A percentile compares a stretch with the other conserved stretches of the same genome.
phyloP scores from a whole-genome alignment of 2,797 vertebrate genomes.

The Micromesistius poutassou region DNA sequence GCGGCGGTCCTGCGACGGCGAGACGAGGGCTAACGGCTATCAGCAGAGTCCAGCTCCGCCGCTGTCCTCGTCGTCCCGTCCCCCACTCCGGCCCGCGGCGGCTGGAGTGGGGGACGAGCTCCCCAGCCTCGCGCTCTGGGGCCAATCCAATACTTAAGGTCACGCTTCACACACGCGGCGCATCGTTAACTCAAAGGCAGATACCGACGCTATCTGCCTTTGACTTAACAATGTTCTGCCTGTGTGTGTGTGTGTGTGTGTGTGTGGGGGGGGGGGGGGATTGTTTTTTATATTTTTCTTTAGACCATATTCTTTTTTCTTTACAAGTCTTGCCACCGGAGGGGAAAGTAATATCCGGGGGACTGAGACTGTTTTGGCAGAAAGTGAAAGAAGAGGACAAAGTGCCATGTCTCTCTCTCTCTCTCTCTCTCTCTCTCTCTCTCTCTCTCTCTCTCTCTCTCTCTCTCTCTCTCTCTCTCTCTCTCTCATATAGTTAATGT shows the following conservation, averaged over 20 bases:
- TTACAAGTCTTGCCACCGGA: not conserved
- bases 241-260: not conserved
- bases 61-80: not conserved
- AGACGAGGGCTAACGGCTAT: slow-evolving; percentile 21
- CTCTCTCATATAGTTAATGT: too few relatives aligned
- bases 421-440: slow-evolving; percentile 9
- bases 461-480: slow-evolving; percentile 2
- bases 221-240: not conserved
- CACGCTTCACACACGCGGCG: not conserved
- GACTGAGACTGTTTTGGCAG: not conserved
- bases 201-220: not conserved
- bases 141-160: not conserved
- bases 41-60: slow-evolving; percentile 43
- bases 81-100: not conserved
- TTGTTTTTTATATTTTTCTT: not conserved
- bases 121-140: not conserved
- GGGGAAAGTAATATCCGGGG: slow-evolving; percentile 2
- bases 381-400: slow-evolving; percentile 1
- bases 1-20: not conserved
- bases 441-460: slow-evolving; percentile 17
- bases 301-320: not conserved
- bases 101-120: not conserved
- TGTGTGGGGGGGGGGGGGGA: not conserved
- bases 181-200: slow-evolving; percentile 1
- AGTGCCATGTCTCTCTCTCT: not conserved